Conservation (phyloP, 2,113 vertebrate species). For the Mus spicilegus region DNA sequence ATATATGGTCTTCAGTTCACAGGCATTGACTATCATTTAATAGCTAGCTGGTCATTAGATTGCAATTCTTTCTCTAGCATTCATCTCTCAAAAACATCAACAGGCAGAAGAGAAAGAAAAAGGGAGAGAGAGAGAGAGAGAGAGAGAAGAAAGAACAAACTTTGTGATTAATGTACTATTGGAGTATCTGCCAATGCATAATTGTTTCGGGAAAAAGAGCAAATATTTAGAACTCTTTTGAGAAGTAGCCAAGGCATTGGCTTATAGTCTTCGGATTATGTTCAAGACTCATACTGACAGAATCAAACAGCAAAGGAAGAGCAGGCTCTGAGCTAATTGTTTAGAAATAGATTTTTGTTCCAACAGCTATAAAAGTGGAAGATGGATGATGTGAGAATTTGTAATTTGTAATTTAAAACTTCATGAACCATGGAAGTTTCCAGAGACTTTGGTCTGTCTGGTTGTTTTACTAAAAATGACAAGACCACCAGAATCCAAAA, state of each 20-base stretch:
- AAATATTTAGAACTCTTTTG: constrained; percentile 62
- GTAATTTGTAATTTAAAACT: constrained; percentile 79
- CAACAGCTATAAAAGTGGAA: constrained; percentile 75
- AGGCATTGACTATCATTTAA: background rate
- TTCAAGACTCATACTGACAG: constrained; percentile 57
- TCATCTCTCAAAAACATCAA: background rate
- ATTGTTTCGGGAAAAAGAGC: constrained; percentile 51
- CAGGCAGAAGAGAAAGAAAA: background rate
- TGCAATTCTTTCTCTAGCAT: constrained; percentile 17
- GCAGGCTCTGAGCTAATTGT: constrained; percentile 79
- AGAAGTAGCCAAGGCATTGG: constrained; percentile 41
- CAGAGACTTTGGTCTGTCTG: constrained; percentile 71
- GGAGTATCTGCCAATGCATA: constrained; percentile 49
- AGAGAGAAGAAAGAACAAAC: background rate
- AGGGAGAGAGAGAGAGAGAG: background rate
- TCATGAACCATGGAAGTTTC: constrained; percentile 74
- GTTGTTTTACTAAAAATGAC: constrained; percentile 76
- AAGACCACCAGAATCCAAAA: constrained; percentile 65
- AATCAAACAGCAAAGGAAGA: constrained; percentile 37
- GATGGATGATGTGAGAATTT: constrained; percentile 77
- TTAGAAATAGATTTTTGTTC: constrained; percentile 73
- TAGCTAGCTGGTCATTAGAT: background rate
- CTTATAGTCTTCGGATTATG: constrained; percentile 45
- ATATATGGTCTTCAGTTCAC: background rate
- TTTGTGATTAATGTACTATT: constrained; percentile 35